These are phyloP conservation scores for Paralichthys olivaceus DNA, from an alignment of 2,113 vertebrate species.

Conservation along the genomic window DNA sequence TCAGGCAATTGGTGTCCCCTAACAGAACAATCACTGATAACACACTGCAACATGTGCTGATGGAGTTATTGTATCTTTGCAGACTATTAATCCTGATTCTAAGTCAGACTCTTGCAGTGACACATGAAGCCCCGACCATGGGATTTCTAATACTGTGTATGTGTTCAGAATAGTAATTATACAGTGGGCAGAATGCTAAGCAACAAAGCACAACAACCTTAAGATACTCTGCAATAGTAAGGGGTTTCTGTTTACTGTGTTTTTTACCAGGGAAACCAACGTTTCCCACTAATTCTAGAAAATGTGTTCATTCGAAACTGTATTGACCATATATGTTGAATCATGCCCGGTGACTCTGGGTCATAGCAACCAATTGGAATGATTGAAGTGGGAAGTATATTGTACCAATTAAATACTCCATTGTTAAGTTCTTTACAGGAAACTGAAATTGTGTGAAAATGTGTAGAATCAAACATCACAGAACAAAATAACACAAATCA, in stretches of 20 bases:
- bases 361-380: too few relatives aligned
- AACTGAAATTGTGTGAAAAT: too few relatives aligned
- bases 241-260: background rate
- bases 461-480: too few relatives aligned
- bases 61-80: conserved; percentile 17
- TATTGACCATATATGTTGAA: too few relatives aligned
- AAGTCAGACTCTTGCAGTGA: conserved; percentile 7
- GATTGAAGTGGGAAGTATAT: too few relatives aligned
- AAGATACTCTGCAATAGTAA: background rate
- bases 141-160: background rate
- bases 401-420: too few relatives aligned
- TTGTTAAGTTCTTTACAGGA: too few relatives aligned
- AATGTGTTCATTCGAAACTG: too few relatives aligned
- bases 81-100: conserved; percentile 6
- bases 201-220: background rate
- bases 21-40: conserved; percentile 25
- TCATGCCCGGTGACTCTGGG: too few relatives aligned
- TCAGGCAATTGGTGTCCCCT: conserved; percentile 33
- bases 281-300: too few relatives aligned
- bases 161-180: background rate
- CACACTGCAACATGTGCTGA: conserved; percentile 25
- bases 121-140: background rate
- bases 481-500: background rate
- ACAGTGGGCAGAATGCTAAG: background rate
- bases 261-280: background rate